phyloP scores from a whole-genome alignment of 2,113 vertebrate species.

The Xenopus tropicalis region DNA sequence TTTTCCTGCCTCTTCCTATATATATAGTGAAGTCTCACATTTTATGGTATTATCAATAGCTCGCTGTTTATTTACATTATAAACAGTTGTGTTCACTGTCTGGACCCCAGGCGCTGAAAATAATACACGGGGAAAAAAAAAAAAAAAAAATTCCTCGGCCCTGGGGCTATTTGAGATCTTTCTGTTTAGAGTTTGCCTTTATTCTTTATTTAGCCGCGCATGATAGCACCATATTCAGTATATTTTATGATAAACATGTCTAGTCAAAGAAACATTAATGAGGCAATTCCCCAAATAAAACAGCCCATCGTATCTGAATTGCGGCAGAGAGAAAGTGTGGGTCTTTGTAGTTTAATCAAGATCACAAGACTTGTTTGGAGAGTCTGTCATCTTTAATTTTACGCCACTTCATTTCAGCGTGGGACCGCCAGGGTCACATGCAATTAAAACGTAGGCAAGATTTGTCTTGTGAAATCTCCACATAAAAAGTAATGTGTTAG shows the following conservation, averaged over 20 bases:
- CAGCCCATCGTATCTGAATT: constrained; percentile 83
- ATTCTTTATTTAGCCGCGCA: constrained; percentile 67
- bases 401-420: constrained; percentile 80
- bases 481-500: constrained; percentile 84
- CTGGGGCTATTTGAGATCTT: constrained; percentile 60
- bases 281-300: constrained; percentile 87
- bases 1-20: not conserved
- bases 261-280: constrained; percentile 92
- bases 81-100: constrained; percentile 1
- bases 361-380: constrained; percentile 83
- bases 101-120: constrained; percentile 9
- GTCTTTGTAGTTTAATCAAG: constrained; percentile 88
- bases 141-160: constrained; percentile 50
- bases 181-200: constrained; percentile 60
- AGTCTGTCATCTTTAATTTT: constrained; percentile 86
- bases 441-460: constrained; percentile 86
- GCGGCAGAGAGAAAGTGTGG: constrained; percentile 76
- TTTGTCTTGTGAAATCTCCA: constrained; percentile 84
- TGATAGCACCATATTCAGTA: constrained; percentile 68
- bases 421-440: constrained; percentile 80
- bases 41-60: not conserved
- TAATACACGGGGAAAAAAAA: constrained; percentile 47
- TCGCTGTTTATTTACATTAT: not conserved
- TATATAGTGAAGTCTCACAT: not conserved
- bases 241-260: constrained; percentile 89